Conservation (phyloP, 2,888 invertebrate genomes). For the Ectemnius cavifrons region DNA sequence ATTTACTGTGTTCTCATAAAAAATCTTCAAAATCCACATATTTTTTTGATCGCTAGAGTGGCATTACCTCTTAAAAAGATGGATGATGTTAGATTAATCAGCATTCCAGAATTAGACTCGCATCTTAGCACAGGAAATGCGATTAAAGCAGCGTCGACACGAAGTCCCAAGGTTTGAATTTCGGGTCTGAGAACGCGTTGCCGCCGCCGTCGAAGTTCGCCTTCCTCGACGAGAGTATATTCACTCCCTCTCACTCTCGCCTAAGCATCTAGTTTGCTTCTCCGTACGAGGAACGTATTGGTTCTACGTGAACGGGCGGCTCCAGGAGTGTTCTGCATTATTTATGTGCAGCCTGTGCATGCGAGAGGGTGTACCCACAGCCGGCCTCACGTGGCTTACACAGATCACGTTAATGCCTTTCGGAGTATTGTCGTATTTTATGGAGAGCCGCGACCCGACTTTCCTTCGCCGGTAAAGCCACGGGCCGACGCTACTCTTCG, state of each 20-base stretch:
- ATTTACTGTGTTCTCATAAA: no score
- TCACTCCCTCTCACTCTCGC: no score
- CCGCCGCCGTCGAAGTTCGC: conserved; percentile 26
- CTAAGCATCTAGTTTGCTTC: conserved; percentile 49
- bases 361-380: conserved; percentile 35
- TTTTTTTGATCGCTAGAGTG: no score
- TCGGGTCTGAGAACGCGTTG: neutral
- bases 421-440: conserved; percentile 61
- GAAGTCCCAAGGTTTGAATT: no score
- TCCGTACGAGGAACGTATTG: conserved; percentile 63
- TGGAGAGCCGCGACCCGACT: conserved; percentile 43
- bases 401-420: conserved; percentile 65
- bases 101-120: no score
- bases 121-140: no score
- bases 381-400: conserved; percentile 61
- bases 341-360: conserved; percentile 62
- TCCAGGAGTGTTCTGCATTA: conserved; percentile 70
- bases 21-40: no score
- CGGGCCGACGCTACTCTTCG: neutral
- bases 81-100: no score
- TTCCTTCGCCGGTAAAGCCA: conserved; percentile 58
- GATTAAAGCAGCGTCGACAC: no score
- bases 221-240: conserved; percentile 34
- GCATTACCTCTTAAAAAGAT: no score
- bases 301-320: conserved; percentile 70